Evolutionary conservation across 1,140 invertebrate genomes (phyloP), one percentile per base, ranked within the genome.

Genomic region (Leguminivora glycinivorella): DNA sequence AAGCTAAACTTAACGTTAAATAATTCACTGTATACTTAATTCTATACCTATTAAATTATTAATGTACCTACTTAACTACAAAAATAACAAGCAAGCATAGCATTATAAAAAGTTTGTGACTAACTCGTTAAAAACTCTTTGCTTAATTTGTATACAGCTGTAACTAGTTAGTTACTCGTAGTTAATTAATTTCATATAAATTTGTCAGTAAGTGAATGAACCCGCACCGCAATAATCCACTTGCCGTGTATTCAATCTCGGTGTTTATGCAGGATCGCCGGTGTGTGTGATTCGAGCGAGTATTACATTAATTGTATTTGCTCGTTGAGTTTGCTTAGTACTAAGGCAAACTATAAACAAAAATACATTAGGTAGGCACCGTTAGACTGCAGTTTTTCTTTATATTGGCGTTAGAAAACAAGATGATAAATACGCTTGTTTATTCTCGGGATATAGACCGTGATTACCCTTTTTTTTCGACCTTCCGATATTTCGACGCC

Each of bases 271-370:
- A 60, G 56, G 56, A 19, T 19, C 22, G 24, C 25, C 56, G 26
- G 14, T 6, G 22, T 26, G 24, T 26, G 24, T 26, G 56, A 26
- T 26, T 60, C 24, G 56, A 10, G 56, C 22, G 14, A 47, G 56
- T 25, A 60, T 60, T 26, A 60, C 56, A 60, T 60, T 26, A 60
- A 60, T 60, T 10, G 56, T 60, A 60, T 60, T 60, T 60, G 56
- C 56, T 26, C 4, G 14, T 60, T 26, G 56, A 24, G 25, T 60
- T 60, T 26, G 56, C 5, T 12, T 24, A 26, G 56, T 4, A 6
- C 56, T 56, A 5, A 56, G 24, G 43, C 34, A 17, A 47, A 47
- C n/a, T n/a, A 47, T 3, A 47, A 5, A 47, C n/a, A 47, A 47
- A 47, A 3, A 38, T 38, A n/a, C n/a, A 38, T 9, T 6, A 29